Evolutionary conservation across 2,113 vertebrate genomes (phyloP).

Genomic region (Vulpes lagopus): DNA sequence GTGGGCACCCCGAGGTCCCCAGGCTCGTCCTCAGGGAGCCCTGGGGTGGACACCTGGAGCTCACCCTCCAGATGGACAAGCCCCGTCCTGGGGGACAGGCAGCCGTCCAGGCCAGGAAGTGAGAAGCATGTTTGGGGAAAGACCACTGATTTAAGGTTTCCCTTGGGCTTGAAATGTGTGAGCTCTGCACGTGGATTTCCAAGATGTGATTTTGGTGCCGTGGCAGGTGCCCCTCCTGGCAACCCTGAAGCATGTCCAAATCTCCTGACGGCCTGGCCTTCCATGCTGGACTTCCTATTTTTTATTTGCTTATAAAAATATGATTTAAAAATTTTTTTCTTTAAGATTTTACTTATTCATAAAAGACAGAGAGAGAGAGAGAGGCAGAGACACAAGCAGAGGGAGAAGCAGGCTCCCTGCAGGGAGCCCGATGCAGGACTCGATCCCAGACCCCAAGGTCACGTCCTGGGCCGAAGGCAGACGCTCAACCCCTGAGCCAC

Average conservation of each 20-base stretch:
- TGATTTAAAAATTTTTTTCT: background rate
- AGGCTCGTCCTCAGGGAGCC: background rate
- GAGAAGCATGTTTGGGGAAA: accelerated
- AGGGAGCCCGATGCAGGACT: no score
- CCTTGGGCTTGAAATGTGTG: background rate
- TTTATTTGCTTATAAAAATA: background rate
- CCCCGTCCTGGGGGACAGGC: accelerated
- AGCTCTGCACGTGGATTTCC: background rate
- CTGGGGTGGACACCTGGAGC: background rate
- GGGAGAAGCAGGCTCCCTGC: no score
- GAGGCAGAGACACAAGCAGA: no score
- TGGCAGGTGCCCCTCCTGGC: accelerated
- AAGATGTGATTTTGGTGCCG: background rate
- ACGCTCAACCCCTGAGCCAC: no score
- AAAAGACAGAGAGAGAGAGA: no score
- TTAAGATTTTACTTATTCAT: no score
- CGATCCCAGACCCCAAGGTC: no score
- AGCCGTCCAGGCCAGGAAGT: accelerated
- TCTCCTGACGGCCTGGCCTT: accelerated
- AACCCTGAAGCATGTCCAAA: accelerated
- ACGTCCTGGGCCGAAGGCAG: no score
- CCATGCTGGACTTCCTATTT: background rate
- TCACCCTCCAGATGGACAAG: accelerated
- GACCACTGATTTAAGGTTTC: accelerated
- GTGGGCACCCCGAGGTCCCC: accelerated